These are phyloP conservation scores for Synanthedon formicaeformis DNA, from an alignment of 2,888 invertebrate genomes.

Conservation along the genomic window DNA sequence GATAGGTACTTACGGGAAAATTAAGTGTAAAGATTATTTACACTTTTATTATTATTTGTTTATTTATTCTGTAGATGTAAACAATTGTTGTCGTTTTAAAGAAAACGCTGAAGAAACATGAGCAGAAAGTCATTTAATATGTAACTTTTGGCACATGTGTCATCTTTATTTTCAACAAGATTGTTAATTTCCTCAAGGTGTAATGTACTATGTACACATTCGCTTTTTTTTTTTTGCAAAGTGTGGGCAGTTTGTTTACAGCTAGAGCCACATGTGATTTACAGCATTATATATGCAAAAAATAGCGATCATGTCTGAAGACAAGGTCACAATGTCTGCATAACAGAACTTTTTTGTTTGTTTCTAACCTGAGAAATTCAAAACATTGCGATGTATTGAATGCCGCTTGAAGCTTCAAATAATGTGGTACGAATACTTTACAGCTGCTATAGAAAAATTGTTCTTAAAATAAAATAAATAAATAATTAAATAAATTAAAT, in stretches of 20 bases:
- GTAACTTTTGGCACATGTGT: slow-evolving; percentile 25
- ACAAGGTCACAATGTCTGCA: slow-evolving; percentile 33
- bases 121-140: not conserved
- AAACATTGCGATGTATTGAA: too few relatives aligned
- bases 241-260: slow-evolving; percentile 49
- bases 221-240: slow-evolving; percentile 25
- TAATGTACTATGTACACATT: slow-evolving; percentile 18
- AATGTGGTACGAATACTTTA: too few relatives aligned
- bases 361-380: too few relatives aligned
- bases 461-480: not conserved
- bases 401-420: too few relatives aligned
- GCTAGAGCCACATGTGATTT: slow-evolving; percentile 40
- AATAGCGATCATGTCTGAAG: slow-evolving; percentile 10
- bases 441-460: not conserved
- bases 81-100: not conserved
- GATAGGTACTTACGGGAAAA: too few relatives aligned
- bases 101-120: not conserved
- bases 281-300: slow-evolving; percentile 12
- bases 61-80: too few relatives aligned
- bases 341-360: too few relatives aligned
- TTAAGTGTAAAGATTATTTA: too few relatives aligned
- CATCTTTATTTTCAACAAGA: slow-evolving; percentile 33
- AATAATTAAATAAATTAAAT: too few relatives aligned
- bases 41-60: too few relatives aligned
- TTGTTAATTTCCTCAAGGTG: slow-evolving; percentile 31